Evolutionary conservation across 2,113 vertebrate genomes (phyloP).

Genomic region (Zapornia atra): DNA sequence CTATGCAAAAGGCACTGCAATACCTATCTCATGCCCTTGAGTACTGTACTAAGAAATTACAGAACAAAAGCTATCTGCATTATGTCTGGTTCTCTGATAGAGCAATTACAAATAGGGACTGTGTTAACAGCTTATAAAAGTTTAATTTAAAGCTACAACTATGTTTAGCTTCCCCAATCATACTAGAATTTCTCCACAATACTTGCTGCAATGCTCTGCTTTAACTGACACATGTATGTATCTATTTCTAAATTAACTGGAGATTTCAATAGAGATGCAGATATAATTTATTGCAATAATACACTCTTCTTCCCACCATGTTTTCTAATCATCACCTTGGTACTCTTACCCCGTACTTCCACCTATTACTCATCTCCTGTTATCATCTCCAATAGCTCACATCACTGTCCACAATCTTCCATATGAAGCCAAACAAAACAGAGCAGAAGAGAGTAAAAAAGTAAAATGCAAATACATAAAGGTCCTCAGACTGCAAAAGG

Average conservation of each 20-base stretch:
- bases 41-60: background rate
- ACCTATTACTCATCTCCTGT: background rate
- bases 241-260: background rate
- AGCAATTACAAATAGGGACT: background rate
- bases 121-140: background rate
- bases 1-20: background rate
- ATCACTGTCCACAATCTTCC: background rate
- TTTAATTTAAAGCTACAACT: background rate
- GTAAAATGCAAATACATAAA: background rate
- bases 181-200: background rate
- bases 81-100: background rate
- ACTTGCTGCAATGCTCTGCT: background rate
- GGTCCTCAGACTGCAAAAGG: background rate
- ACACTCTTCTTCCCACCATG: background rate
- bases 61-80: accelerated
- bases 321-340: background rate
- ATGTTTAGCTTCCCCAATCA: background rate
- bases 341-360: background rate
- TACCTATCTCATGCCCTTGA: background rate
- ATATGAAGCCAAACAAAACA: background rate
- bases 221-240: background rate
- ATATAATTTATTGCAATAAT: background rate
- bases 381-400: background rate
- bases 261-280: background rate
- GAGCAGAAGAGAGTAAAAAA: background rate